These are phyloP conservation scores for Myotis daubentonii DNA, from an alignment of 2,797 vertebrate species.

Conservation along the genomic window DNA sequence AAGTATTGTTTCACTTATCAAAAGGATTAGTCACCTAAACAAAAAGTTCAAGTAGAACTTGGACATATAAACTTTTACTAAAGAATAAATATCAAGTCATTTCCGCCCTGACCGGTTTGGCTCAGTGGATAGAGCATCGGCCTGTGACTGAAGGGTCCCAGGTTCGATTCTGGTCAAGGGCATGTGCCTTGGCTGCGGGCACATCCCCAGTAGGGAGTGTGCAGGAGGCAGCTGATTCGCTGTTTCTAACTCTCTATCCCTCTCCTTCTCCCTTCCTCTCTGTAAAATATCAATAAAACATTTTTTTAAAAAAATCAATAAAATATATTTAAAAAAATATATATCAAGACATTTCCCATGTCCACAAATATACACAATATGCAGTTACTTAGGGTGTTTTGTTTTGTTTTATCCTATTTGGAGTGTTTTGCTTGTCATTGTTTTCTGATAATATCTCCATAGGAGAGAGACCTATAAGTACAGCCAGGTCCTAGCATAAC, in stretches of 20 bases:
- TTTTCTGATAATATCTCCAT: conserved; percentile 8
- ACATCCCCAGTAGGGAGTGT: no score
- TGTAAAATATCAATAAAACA: no score
- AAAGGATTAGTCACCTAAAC: conserved; percentile 48
- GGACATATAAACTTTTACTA: conserved; percentile 22
- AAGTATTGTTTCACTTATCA: conserved; percentile 8
- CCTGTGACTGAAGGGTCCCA: no score
- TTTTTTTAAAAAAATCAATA: no score
- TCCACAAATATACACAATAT: neutral
- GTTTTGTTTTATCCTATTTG: conserved; percentile 7
- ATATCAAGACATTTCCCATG: conserved; percentile 35
- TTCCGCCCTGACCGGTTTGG: neutral
- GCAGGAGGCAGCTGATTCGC: no score
- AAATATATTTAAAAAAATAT: neutral
- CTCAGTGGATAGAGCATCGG: no score
- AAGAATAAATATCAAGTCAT: conserved; percentile 49
- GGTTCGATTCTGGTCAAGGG: no score
- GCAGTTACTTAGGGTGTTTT: neutral
- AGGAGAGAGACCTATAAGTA: neutral
- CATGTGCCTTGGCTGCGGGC: no score
- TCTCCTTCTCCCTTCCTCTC: no score
- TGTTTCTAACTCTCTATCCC: no score
- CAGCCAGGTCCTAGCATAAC: neutral
- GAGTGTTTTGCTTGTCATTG: neutral
- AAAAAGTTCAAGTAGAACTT: conserved; percentile 34